Evolutionary conservation across 1,140 invertebrate species (phyloP).

Genomic region (Pseudomyrmex gracilis): DNA sequence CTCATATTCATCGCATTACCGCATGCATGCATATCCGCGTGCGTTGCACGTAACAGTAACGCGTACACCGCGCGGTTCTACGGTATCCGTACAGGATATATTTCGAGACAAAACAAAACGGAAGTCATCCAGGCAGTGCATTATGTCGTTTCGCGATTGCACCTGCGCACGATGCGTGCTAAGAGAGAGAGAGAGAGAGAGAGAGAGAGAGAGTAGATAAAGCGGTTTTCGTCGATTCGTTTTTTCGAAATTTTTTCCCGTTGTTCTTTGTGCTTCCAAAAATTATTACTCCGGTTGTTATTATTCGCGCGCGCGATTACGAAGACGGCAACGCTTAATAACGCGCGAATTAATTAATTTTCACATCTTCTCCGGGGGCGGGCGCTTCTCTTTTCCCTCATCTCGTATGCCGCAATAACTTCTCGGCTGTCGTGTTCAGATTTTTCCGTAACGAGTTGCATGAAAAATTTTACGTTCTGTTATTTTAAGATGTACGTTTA

Average conservation of each 20-base stretch:
- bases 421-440: constrained; percentile 37
- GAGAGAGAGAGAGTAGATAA: too few relatives aligned
- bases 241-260: constrained; percentile 25
- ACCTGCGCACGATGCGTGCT: constrained; percentile 40
- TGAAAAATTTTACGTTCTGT: constrained; percentile 45
- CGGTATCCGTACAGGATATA: not conserved
- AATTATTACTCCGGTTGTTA: constrained; percentile 38
- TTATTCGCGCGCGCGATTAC: constrained; percentile 33
- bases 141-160: constrained; percentile 39
- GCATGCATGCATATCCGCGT: not conserved
- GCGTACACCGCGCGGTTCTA: too few relatives aligned
- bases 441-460: constrained; percentile 33
- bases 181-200: not conserved
- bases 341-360: constrained; percentile 45
- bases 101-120: constrained; percentile 55
- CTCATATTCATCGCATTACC: constrained; percentile 31
- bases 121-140: constrained; percentile 39
- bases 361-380: constrained; percentile 1
- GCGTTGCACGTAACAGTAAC: too few relatives aligned
- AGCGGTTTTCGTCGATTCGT: constrained; percentile 34
- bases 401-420: constrained; percentile 17
- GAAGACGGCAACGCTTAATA: constrained; percentile 45
- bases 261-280: constrained; percentile 22
- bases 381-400: not conserved
- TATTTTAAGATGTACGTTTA: constrained; percentile 32